Evolutionary conservation across 2,113 vertebrate species (phyloP).

Genomic region (Gymnocephalus cernua): DNA sequence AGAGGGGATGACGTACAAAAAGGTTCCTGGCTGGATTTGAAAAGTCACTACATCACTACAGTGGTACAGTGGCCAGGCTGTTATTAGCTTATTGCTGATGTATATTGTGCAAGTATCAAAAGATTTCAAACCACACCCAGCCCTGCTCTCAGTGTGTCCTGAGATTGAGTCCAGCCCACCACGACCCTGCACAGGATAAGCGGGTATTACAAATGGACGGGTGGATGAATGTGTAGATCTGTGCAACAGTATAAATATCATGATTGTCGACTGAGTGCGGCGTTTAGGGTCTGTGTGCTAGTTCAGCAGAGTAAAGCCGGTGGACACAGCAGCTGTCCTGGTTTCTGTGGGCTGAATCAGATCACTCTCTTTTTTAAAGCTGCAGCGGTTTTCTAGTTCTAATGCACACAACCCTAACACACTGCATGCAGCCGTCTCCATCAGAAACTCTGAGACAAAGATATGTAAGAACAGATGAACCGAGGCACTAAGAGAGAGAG

Average conservation of each 20-base stretch:
- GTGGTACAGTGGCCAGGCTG: not conserved
- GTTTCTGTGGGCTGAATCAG: constrained; percentile 42
- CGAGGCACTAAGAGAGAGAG: not conserved
- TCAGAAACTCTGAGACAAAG: not conserved
- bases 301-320: constrained; percentile 41
- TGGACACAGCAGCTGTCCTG: constrained; percentile 62
- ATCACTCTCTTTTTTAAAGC: constrained; percentile 56
- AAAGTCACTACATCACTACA: not conserved
- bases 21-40: not conserved
- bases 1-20: not conserved
- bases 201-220: not conserved
- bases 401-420: not conserved
- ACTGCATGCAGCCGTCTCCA: not conserved
- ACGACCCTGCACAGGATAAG: not conserved
- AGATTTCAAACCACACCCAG: not conserved
- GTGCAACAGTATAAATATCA: constrained; percentile 22
- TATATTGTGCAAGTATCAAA: not conserved
- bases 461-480: constrained; percentile 1
- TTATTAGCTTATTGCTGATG: not conserved
- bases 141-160: not conserved
- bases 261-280: constrained; percentile 41
- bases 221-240: constrained; percentile 33
- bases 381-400: constrained; percentile 46
- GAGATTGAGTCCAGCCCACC: not conserved
- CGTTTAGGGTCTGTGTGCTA: constrained; percentile 25